phyloP scores from a whole-genome alignment of 2,113 vertebrate species.

The Laticauda laticaudata region DNA sequence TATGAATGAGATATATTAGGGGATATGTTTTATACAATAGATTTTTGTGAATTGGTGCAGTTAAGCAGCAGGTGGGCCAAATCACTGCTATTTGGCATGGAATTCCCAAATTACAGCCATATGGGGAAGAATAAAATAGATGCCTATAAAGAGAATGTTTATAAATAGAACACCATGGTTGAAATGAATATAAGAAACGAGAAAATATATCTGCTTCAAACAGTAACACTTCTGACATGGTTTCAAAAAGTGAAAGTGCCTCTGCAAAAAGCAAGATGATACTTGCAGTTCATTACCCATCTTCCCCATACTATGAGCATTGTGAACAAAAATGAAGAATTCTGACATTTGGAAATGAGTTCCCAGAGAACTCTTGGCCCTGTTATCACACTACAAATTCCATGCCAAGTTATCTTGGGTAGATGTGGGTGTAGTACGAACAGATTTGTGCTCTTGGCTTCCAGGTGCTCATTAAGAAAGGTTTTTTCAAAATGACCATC shows the following conservation, averaged over 20 bases:
- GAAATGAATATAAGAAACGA: background rate
- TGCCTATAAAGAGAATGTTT: background rate
- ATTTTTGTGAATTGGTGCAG: background rate
- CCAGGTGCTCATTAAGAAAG: too few relatives aligned
- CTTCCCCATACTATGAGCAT: background rate
- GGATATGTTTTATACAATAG: background rate
- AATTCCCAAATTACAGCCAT: background rate
- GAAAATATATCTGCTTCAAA: background rate
- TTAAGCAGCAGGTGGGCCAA: background rate
- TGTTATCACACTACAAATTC: background rate
- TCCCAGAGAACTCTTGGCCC: background rate
- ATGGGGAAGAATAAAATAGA: background rate
- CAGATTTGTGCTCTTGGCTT: background rate
- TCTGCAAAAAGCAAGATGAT: background rate
- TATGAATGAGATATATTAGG: background rate
- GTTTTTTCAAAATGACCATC: too few relatives aligned
- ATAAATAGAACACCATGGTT: too few relatives aligned
- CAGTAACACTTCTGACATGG: too few relatives aligned
- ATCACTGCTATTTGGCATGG: background rate
- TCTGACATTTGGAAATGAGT: background rate
- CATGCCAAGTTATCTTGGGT: background rate
- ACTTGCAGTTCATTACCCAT: background rate
- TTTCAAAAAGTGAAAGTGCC: background rate
- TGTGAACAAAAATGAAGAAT: background rate
- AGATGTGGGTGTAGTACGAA: background rate